phyloP scores from a whole-genome alignment of 2,888 invertebrate genomes.

The Cerceris ruficornis region DNA sequence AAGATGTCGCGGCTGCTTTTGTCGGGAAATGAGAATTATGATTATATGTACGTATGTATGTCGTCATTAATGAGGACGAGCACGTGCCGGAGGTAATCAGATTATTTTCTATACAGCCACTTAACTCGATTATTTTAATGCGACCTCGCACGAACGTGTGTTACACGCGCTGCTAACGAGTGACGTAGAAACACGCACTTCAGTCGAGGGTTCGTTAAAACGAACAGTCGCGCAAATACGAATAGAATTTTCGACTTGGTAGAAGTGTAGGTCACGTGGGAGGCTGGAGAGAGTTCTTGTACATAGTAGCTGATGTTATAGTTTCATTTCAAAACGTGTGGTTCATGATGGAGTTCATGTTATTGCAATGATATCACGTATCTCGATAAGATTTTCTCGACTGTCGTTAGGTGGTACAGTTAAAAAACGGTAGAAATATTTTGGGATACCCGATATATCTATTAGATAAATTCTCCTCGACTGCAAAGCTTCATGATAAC shows the following conservation, averaged over 20 bases:
- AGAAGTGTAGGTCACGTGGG: neutral
- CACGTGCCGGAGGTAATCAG: slow-evolving; percentile 39
- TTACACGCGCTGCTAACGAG: slow-evolving; percentile 25
- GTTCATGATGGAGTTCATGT: neutral
- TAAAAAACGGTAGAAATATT: too few species aligned
- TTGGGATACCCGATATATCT: too few species aligned
- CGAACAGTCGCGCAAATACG: neutral
- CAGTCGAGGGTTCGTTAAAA: neutral
- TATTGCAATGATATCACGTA: too few species aligned
- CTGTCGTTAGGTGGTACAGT: too few species aligned
- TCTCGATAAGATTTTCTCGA: too few species aligned
- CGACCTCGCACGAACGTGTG: slow-evolving; percentile 3
- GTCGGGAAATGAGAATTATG: slow-evolving; percentile 16
- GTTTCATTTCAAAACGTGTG: neutral
- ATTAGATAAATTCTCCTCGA: too few species aligned
- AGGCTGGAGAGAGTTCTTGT: too few species aligned
- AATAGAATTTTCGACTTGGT: neutral
- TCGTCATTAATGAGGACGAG: slow-evolving; percentile 26
- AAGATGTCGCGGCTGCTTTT: slow-evolving; percentile 19
- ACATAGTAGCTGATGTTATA: too few species aligned
- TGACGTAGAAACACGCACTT: slow-evolving; percentile 18
- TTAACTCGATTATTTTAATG: slow-evolving; percentile 51
- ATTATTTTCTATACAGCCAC: slow-evolving; percentile 47
- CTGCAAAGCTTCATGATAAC: too few species aligned
- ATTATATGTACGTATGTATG: slow-evolving; percentile 4